phyloP scores from a whole-genome alignment of 2,113 vertebrate genomes.

The Bagarius yarrelli region DNA sequence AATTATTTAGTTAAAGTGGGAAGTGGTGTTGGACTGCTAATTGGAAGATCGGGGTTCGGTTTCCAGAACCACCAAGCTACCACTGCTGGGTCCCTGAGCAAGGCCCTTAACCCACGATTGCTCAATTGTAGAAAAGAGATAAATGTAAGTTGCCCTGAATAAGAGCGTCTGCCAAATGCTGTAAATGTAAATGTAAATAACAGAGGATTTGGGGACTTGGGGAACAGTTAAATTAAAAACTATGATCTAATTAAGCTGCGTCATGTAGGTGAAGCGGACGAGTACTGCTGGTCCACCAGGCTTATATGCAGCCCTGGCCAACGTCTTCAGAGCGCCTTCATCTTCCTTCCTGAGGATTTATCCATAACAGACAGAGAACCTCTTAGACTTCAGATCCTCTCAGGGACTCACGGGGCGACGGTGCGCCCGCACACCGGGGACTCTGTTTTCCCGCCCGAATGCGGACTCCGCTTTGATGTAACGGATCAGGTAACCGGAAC shows the following conservation, averaged over 20 bases:
- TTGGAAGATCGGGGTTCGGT: no score
- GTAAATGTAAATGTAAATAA: no score
- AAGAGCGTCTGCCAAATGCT: no score
- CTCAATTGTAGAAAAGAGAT: no score
- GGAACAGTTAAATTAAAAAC: no score
- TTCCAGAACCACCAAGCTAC: no score
- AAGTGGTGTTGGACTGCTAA: no score
- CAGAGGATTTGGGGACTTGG: no score
- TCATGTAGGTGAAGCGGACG: constrained; percentile 58
- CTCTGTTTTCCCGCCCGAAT: constrained; percentile 55
- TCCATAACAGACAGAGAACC: constrained; percentile 12
- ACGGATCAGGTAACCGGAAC: constrained; percentile 57
- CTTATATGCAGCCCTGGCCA: constrained; percentile 61
- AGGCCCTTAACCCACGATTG: no score
- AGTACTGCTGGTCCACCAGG: constrained; percentile 68
- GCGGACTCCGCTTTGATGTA: constrained; percentile 69
- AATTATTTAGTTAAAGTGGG: no score
- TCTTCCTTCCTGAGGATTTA: constrained; percentile 63
- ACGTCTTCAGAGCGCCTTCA: constrained; percentile 58
- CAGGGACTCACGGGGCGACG: neutral
- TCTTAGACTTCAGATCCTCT: constrained; percentile 51
- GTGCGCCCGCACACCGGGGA: constrained; percentile 47
- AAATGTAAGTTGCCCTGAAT: no score
- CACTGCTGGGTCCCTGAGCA: no score
- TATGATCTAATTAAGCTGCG: constrained; percentile 2